Conservation (phyloP, 1,140 invertebrate species). For the Physella acuta region DNA sequence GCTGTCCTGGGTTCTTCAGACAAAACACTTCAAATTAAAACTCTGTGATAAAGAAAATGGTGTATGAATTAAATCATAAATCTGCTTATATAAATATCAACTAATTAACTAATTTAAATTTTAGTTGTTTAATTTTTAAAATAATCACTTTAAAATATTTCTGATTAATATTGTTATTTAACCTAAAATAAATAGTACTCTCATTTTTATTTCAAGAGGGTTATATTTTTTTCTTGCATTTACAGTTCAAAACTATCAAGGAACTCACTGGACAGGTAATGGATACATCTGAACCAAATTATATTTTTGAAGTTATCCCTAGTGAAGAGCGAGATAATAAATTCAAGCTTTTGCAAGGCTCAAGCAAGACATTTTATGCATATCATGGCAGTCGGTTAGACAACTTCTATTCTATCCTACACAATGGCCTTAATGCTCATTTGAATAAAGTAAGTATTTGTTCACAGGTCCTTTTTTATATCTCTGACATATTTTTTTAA, state of each 20-base stretch:
- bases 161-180: too few relatives aligned
- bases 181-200: too few relatives aligned
- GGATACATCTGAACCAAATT: conserved; percentile 47
- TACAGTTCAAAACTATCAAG: conserved; percentile 48
- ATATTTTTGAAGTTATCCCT: conserved; percentile 56
- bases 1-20: conserved; percentile 36
- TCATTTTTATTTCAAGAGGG: too few relatives aligned
- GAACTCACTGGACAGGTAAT: conserved; percentile 58
- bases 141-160: too few relatives aligned
- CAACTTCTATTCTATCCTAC: conserved; percentile 80
- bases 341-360: conserved; percentile 55
- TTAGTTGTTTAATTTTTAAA: too few relatives aligned
- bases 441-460: conserved; percentile 70
- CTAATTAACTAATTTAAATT: too few relatives aligned
- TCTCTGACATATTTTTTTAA: too few relatives aligned
- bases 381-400: conserved; percentile 79
- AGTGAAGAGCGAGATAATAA: conserved; percentile 42
- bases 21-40: conserved; percentile 13
- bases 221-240: conserved; percentile 10
- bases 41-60: conserved; percentile 20
- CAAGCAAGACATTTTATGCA: conserved; percentile 68
- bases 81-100: too few relatives aligned
- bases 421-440: conserved; percentile 76
- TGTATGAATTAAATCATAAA: background rate
- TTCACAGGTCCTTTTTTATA: too few relatives aligned